A percentile compares a stretch with the other conserved stretches of the same genome.
Evolutionary conservation across 1,140 invertebrate genomes (phyloP).

Genomic region (Doryteuthis pealeii): DNA sequence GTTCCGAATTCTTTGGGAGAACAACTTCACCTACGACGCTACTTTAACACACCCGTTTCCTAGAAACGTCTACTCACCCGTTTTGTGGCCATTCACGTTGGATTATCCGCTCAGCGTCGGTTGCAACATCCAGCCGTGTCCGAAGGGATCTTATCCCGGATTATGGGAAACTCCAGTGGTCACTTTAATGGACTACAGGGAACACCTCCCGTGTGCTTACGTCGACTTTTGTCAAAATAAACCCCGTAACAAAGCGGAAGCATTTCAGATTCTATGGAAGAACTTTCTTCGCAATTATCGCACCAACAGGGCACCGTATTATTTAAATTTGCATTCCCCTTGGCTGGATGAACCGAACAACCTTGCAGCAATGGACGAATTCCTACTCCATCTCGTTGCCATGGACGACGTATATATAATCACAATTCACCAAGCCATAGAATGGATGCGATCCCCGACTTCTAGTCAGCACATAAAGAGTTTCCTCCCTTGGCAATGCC

Average conservation of each 20-base stretch:
- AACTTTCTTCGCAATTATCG: conserved; percentile 37
- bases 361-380: conserved; percentile 37
- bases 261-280: conserved; percentile 38
- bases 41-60: conserved; percentile 44
- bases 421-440: conserved; percentile 31
- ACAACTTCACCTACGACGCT: conserved; percentile 41
- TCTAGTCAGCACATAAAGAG: conserved; percentile 25
- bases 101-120: conserved; percentile 35
- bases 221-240: conserved; percentile 41
- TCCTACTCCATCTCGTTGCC: conserved; percentile 30
- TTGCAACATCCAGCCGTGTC: conserved; percentile 44
- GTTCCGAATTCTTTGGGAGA: conserved; percentile 33
- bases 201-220: conserved; percentile 39
- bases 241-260: conserved; percentile 34
- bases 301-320: conserved; percentile 42
- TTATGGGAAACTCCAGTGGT: conserved; percentile 50
- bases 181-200: conserved; percentile 39
- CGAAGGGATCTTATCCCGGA: conserved; percentile 36
- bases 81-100: conserved; percentile 47
- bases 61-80: conserved; percentile 31
- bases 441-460: conserved; percentile 42
- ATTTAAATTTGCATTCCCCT: conserved; percentile 42
- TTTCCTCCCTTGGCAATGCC: conserved; percentile 41
- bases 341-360: conserved; percentile 40
- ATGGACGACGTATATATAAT: conserved; percentile 45